Base-by-base conservation (phyloP, 2,797 vertebrate genomes). In the Melanotaenia nigrans region DNA sequence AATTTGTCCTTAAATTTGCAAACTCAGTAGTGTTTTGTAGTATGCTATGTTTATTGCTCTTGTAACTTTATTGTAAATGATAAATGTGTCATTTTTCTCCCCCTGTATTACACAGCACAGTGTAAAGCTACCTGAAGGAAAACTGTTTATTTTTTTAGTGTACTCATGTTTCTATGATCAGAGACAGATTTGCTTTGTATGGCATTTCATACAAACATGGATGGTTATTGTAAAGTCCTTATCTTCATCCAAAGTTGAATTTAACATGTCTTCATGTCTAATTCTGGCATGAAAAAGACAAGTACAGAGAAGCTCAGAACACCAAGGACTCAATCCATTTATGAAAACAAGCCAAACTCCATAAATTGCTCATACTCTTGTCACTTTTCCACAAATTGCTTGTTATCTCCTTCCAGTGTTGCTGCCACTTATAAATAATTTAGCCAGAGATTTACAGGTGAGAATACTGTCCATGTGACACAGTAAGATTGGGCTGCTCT, bases 381-480 rank as follows among this genome's bases (percentile, higher is more conserved):
- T 14, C 8, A 36, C 36, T 60, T 70, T 71, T 77, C 77, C 68
- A 77, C 55, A 88, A 89, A 90, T 84, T 89, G 84, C 71, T 82
- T 61, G 66, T 80, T 75, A 85, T 77, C 73, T 81, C 35, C 68
- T 71, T 72, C 55, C 75, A 75, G 81, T 85, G 81, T 74, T 79
- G 79, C 82, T 78, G 55, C 73, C 33, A 42, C 33, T 78, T 66
- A 87, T 89, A 75, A 93, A 91, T 92, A 85, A 90, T 90, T 89
- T 77, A 92, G 53, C 3, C 10, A 36, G 58, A 73, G 58, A 67
- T 80, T 56, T 71, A 85, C 83, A 92, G 85, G 90, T 91, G 87
- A 81, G 36, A 40, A 49, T 14, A 49, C 0, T 30, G 36, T 30
- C 20, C 51, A 69, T 42, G 3, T 61, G 66, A 76, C 56, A 72